Base-by-base conservation (phyloP, 2,113 vertebrate species). In the Oreocharis arfaki region DNA sequence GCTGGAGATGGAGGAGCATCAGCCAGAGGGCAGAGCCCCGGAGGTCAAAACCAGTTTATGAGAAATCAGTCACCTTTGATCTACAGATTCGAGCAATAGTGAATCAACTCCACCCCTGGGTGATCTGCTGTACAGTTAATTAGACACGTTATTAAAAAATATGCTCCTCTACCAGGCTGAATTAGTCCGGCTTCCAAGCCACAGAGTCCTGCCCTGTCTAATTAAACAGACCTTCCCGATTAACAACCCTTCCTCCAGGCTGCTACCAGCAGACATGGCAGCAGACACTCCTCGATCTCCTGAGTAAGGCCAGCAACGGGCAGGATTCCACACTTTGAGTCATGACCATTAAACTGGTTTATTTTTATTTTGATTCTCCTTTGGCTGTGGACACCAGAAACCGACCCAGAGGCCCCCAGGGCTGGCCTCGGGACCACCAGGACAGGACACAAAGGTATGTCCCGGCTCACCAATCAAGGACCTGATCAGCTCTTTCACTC, bases 111-210 rank as follows among this genome's bases (percentile, higher is more conserved):
- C 86, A 84, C 35, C 89, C 88, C 83, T 84, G 89, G 68, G 76
- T 90, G 93, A 95, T 90, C 80, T 70, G 76, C 71, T 80, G 63
- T 85, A 86, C 82, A 86, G 71, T 89, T 96, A 90, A 97, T 92
- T 84, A 89, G 88, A 67, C 71, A 59, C 9, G 15, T 92, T 89
- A 93, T 96, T 95, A 96, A 94, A 93, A 93, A 93, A 74, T 90
- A 92, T 32, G 64, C 77, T 95, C 91, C 80, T 94, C 84, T 28
- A 84, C 86, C 46, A 42, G 87, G 6, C 50, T 42, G 84, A 86
- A 78, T 84, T 73, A 88, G 79, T 70, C 86, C 44, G 6, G 83
- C 68, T 92, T 90, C 91, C 93, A 91, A 78, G 89, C 67, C 94
- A 82, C 78, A 79, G 81, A 89, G 88, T 90, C 70, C 74, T 93